Conservation (phyloP, 2,888 invertebrate genomes). For the Homarus gammarus region DNA sequence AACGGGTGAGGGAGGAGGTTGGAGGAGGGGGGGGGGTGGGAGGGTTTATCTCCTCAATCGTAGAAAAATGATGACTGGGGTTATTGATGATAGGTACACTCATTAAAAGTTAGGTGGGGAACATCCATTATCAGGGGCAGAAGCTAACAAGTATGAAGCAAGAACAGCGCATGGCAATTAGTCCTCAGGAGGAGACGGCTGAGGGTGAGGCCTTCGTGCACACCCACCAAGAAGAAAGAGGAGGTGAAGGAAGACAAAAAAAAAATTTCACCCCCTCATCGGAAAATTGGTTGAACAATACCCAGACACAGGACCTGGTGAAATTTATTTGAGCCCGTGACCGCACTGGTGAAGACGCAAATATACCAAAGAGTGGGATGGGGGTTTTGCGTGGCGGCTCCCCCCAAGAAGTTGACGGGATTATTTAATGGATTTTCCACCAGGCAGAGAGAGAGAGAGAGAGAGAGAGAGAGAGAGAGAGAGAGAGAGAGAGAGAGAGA, state of each 20-base stretch:
- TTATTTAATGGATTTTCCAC: too few species aligned
- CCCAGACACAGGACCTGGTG: too few species aligned
- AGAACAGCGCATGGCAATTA: background rate
- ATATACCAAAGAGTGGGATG: too few species aligned
- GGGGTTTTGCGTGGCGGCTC: too few species aligned
- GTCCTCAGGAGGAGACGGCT: background rate
- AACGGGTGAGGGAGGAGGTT: too few species aligned
- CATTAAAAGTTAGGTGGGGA: background rate
- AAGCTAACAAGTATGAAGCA: background rate
- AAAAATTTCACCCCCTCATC: background rate
- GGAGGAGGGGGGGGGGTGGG: too few species aligned
- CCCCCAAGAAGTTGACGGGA: too few species aligned
- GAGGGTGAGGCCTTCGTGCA: background rate
- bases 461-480: too few species aligned
- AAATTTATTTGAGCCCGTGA: too few species aligned
- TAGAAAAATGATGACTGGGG: background rate
- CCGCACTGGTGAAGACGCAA: too few species aligned
- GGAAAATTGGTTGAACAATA: background rate
- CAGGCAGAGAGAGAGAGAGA: too few species aligned
- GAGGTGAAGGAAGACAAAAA: background rate
- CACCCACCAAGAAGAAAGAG: background rate
- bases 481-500: too few species aligned
- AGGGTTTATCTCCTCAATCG: background rate
- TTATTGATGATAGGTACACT: constrained; percentile 14
- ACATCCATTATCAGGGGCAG: background rate